These are phyloP conservation scores for Caerostris extrusa DNA, from an alignment of 1,140 invertebrate species.

Conservation along the genomic window DNA sequence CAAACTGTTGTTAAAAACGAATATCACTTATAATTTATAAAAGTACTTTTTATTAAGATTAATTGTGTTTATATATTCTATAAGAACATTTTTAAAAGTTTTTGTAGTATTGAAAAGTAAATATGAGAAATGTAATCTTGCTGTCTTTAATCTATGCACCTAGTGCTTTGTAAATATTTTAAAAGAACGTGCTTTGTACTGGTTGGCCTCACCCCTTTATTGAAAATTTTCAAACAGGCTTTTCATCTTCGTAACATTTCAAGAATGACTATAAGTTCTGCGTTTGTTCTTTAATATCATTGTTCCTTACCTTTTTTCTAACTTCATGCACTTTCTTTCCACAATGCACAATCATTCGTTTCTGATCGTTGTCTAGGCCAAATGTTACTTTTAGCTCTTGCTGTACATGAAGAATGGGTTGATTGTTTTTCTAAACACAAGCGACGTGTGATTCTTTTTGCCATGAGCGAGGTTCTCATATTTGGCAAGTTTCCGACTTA, in stretches of 20 bases:
- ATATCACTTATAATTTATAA: too few species aligned
- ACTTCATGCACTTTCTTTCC: not conserved
- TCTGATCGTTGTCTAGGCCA: slow-evolving; percentile 6
- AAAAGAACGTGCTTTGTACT: too few species aligned
- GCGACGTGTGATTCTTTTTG: not conserved
- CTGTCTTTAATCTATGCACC: too few species aligned
- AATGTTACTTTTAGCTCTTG: slow-evolving; percentile 21
- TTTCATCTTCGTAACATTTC: slow-evolving; percentile 18
- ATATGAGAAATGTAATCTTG: too few species aligned
- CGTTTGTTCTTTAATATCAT: not conserved
- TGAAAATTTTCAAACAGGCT: not conserved
- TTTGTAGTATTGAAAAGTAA: too few species aligned
- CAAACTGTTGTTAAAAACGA: too few species aligned
- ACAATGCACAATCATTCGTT: not conserved
- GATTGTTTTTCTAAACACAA: slow-evolving; percentile 31
- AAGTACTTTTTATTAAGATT: too few species aligned
- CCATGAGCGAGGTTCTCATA: not conserved
- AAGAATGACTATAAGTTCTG: not conserved
- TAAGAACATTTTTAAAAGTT: too few species aligned
- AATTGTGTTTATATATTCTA: too few species aligned
- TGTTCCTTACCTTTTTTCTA: not conserved
- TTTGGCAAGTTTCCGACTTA: slow-evolving; percentile 3
- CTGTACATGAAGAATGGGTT: not conserved
- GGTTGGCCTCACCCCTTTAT: too few species aligned
- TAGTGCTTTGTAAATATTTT: too few species aligned